A percentile compares a stretch with the other conserved stretches of the same genome.
Evolutionary conservation across 2,888 invertebrate genomes (phyloP).

Genomic region (Lasioglossum villosulum): DNA sequence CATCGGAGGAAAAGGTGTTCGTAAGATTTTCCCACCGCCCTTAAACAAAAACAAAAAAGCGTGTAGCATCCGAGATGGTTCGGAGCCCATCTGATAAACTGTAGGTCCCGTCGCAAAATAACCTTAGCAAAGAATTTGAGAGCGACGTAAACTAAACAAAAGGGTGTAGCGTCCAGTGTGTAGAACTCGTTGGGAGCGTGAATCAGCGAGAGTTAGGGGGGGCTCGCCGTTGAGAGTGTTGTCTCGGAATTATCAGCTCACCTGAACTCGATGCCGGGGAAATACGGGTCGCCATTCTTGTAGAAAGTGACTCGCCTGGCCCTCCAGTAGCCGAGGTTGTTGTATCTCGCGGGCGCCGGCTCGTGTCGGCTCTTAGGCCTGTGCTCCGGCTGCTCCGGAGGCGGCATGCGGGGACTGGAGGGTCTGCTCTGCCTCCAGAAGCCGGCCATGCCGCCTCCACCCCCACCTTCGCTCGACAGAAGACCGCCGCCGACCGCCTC

Average conservation of each 20-base stretch:
- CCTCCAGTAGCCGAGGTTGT: slow-evolving; percentile 94
- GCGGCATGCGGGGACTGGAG: slow-evolving; percentile 86
- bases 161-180: neutral
- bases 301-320: slow-evolving; percentile 95
- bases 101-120: no score
- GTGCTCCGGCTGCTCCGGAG: slow-evolving; percentile 85
- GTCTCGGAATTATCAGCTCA: slow-evolving; percentile 51
- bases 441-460: slow-evolving; percentile 85
- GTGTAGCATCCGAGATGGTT: no score
- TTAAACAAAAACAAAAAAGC: no score
- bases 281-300: slow-evolving; percentile 97
- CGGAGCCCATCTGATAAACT: no score
- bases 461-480: slow-evolving; percentile 73
- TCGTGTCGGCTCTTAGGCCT: slow-evolving; percentile 87
- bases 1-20: no score
- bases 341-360: slow-evolving; percentile 87
- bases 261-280: slow-evolving; percentile 94
- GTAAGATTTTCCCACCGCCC: no score
- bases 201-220: neutral
- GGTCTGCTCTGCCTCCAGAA: slow-evolving; percentile 85
- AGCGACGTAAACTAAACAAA: no score
- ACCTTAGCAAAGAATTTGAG: no score
- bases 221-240: neutral
- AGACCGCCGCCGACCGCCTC: slow-evolving; percentile 77
- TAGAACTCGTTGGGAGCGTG: neutral